Conservation (phyloP, 1,140 invertebrate species). For the Heliothis virescens region DNA sequence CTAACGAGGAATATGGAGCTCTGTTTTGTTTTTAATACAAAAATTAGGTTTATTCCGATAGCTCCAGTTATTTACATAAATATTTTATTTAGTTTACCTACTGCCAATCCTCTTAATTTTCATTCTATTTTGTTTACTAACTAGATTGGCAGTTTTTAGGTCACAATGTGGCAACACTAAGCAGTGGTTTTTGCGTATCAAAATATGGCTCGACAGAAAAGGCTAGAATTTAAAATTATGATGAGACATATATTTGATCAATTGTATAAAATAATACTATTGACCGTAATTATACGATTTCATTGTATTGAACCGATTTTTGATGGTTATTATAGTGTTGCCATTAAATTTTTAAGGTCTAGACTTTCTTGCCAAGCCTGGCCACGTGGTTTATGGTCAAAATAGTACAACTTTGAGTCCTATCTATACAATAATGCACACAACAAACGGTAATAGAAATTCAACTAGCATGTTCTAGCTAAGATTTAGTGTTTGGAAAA, state of each 20-base stretch:
- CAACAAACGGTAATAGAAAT: conserved; percentile 33
- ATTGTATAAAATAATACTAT: too few species aligned
- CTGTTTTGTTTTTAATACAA: background rate
- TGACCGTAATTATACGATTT: too few species aligned
- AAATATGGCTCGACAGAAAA: background rate
- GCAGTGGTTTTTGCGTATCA: background rate
- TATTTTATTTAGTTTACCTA: background rate
- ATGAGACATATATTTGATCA: too few species aligned
- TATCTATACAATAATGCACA: conserved; percentile 1
- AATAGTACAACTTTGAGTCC: too few species aligned
- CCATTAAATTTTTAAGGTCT: background rate
- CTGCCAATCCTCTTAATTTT: background rate
- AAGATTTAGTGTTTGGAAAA: conserved; percentile 51
- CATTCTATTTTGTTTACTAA: background rate
- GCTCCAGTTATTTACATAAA: conserved; percentile 33
- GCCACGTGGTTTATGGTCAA: too few species aligned
- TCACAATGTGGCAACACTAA: background rate
- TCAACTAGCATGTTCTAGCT: conserved; percentile 53
- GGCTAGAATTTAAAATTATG: background rate
- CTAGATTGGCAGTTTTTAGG: background rate
- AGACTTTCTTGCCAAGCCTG: background rate
- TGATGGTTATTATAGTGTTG: too few species aligned
- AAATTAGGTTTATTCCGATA: background rate
- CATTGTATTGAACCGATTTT: too few species aligned
- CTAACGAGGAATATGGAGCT: conserved; percentile 40